Base-by-base conservation (phyloP, 2,888 invertebrate genomes). In the Coelogynopora nodosa region DNA sequence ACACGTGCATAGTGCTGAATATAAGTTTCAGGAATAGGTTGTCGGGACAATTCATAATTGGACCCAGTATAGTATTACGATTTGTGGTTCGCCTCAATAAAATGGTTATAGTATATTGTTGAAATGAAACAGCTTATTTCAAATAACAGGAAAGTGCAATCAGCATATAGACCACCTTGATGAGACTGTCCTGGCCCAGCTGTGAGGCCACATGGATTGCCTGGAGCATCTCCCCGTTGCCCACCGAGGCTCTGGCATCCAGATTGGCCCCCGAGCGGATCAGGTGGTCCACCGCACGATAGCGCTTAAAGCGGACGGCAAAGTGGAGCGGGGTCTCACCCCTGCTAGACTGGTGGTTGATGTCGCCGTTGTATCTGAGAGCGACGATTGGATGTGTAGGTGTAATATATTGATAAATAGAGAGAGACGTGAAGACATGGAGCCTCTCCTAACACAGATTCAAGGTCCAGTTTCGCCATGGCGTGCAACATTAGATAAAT, bases 201-300 rank as follows among this genome's bases (percentile, higher is more conserved):
- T 86, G 86, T 26, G 83, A 83, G 18, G 86, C 86, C 18, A 86
- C 86, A 85, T 86, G 86, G 10, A 86, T 31, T 2, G 84, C 31
- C 23, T 84, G 86, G 26, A 31, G 84, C 30, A 31, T 30, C 49
- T 86, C 86, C 23, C 86, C 86, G 83, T 86, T 82, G 83, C 85
- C 85, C 23, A 87, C 30, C 10, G 26, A 23, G 49, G 84, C 83
- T 49, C 30, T 30, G 10, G 83, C n/a, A 27, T 86, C 26, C 83
- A 86, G 2, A 30, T 86, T 85, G 29, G 83, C 86, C 1, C 86
- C 86, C 10, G 85, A 23, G 30, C 83, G 83, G 23, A 86, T 86
- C 23, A 86, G 30, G 0, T 23, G 29, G 28, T 82, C 83, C 0
- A 30, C 83, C 29, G 83, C 83, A 23, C 23, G 28, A 2, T 29